Base-by-base conservation (phyloP, 2,888 invertebrate genomes). In the Heliconius charithonia region DNA sequence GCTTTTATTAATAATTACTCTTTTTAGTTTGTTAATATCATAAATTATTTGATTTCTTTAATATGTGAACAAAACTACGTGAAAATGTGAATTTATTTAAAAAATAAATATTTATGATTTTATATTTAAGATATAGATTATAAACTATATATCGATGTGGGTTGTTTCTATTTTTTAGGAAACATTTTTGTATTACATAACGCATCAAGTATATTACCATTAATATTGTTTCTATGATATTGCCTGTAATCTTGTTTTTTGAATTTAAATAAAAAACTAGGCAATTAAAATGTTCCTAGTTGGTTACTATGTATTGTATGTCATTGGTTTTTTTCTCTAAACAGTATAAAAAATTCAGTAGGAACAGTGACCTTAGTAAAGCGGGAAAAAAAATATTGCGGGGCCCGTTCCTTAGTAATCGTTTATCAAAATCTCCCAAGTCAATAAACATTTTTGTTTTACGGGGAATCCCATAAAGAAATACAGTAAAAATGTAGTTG, bases 61-160 rank as follows among this genome's bases (percentile, higher is more conserved):
- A 25, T 16, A 41, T 6, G n/a, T 25, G 41, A 69, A 45, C 41
- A 69, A 41, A 67, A n/a, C 12, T 12, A 6, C 7, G 37, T 67
- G 67, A 41, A 41, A 25, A 41, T 71, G 51, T 71, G 29, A 71
- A 51, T 71, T 51, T 56, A 71, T 51, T 51, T 71, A 22, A 56
- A 70, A 56, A 71, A 29, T 45, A 22, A 22, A 29, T 71, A 51
- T 63, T 63, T 63, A 63, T 63, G 12, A 63, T 63, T 63, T 16
- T 63, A 63, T 56, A 56, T 71, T 22, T 56, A 29, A 71, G 25
- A 41, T 69, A 69, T 69, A 69, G 69, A 45, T 45, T 41, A 69
- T 41, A 27, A 41, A 69, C 25, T 12, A 69, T 45, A 69, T 69
- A 69, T 45, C 16, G 25, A 69, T 19, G 25, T 45, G 32, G 7